Percentiles rank a stretch among this genome's conserved stretches.
Conservation (phyloP, 2,797 vertebrate species). For the Pipistrellus nathusii region DNA sequence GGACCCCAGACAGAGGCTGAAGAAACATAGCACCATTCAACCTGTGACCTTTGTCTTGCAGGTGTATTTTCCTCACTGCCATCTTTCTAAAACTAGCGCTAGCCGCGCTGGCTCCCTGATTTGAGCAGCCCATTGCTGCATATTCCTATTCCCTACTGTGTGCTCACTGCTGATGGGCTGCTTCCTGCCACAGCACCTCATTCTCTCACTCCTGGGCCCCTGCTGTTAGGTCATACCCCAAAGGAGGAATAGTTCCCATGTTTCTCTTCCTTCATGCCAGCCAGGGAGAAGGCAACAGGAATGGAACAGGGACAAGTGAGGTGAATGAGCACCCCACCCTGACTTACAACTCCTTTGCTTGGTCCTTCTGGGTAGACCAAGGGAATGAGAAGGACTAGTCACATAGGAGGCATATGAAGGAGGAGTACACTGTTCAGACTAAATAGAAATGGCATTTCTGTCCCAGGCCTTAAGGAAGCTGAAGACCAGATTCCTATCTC, state of each 20-base stretch:
- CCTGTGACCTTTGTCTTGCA: background rate
- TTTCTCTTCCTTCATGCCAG: constrained; percentile 18
- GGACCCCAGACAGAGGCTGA: background rate
- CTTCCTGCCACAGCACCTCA: background rate
- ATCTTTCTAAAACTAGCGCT: background rate
- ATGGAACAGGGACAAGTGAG: background rate
- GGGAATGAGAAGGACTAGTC: background rate
- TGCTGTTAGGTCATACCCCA: background rate
- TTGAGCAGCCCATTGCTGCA: background rate
- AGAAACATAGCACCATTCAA: background rate
- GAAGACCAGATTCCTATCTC: background rate
- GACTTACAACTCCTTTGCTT: background rate
- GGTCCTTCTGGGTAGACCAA: background rate
- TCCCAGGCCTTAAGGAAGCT: background rate
- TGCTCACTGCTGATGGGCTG: background rate
- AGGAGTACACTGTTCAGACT: background rate
- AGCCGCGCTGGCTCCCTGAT: background rate
- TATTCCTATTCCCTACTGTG: background rate
- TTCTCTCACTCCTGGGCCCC: background rate
- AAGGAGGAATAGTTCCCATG: background rate
- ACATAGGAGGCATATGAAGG: background rate
- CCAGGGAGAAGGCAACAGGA: background rate
- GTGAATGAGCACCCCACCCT: background rate
- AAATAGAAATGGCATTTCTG: background rate
- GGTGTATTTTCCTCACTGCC: background rate